Evolutionary conservation across 2,113 vertebrate species (phyloP).

Genomic region (Ifrita kowaldi): DNA sequence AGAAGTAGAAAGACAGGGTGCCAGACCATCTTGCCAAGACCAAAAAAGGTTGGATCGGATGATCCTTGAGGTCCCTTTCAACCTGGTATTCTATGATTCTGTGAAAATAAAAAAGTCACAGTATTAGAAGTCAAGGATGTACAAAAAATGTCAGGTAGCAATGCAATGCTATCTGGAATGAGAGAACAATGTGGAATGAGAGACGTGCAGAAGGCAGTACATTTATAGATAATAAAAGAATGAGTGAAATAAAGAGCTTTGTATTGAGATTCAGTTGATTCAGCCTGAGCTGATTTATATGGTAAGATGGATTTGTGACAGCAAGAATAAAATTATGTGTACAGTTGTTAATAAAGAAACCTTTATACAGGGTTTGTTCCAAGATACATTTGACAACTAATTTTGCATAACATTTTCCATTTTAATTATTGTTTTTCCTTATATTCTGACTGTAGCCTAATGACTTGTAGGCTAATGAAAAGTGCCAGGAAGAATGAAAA

Average conservation of each 20-base stretch:
- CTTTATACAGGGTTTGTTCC: not conserved
- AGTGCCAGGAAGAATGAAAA: not conserved
- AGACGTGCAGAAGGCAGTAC: not conserved
- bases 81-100: not conserved
- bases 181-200: too few relatives aligned
- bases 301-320: not conserved
- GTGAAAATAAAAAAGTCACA: not conserved
- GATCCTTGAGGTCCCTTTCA: not conserved
- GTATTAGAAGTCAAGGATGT: not conserved
- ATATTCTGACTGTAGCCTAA: not conserved
- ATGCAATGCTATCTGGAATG: too few relatives aligned
- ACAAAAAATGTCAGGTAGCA: not conserved
- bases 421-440: constrained; percentile 24
- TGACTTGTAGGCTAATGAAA: constrained; percentile 8
- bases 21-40: not conserved
- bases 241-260: not conserved
- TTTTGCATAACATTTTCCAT: not conserved
- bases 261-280: not conserved
- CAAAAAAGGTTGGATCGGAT: not conserved
- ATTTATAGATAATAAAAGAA: not conserved
- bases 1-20: not conserved
- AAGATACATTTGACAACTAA: not conserved
- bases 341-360: not conserved
- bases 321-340: not conserved
- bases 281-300: not conserved